Conservation (phyloP, 2,113 vertebrate species). For the Chloroceryle aenea region DNA sequence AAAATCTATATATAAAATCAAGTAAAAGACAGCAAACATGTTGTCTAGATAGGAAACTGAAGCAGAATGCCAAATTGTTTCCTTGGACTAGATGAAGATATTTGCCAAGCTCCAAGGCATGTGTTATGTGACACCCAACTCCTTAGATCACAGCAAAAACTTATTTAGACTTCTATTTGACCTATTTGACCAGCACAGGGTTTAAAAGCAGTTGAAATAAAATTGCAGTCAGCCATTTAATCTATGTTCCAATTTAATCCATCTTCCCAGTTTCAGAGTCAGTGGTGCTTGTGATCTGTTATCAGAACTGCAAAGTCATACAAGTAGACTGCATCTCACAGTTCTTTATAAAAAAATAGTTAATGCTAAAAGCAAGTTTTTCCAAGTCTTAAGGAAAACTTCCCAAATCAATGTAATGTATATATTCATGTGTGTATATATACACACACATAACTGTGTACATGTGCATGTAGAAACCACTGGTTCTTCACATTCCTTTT, state of each 20-base stretch:
- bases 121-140: background rate
- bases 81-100: background rate
- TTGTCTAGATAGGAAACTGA: background rate
- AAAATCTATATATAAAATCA: too few relatives aligned
- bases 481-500: background rate
- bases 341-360: background rate
- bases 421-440: background rate
- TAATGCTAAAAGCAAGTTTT: background rate
- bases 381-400: background rate
- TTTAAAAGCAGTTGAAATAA: slow-evolving; percentile 45
- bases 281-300: slow-evolving; percentile 24
- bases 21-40: background rate
- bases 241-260: slow-evolving; percentile 49
- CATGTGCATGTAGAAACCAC: rapidly evolving
- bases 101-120: background rate
- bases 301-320: background rate
- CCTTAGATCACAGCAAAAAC: background rate
- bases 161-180: background rate
- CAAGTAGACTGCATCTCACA: background rate
- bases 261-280: slow-evolving; percentile 25
- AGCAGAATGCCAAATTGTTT: background rate
- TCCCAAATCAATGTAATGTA: background rate
- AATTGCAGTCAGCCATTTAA: slow-evolving; percentile 44
- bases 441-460: too few relatives aligned
- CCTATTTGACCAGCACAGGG: background rate